Percentiles rank a stretch among this genome's conserved stretches.
Evolutionary conservation across 2,113 vertebrate genomes (phyloP).

Genomic region (Erythrocercus mccallii): DNA sequence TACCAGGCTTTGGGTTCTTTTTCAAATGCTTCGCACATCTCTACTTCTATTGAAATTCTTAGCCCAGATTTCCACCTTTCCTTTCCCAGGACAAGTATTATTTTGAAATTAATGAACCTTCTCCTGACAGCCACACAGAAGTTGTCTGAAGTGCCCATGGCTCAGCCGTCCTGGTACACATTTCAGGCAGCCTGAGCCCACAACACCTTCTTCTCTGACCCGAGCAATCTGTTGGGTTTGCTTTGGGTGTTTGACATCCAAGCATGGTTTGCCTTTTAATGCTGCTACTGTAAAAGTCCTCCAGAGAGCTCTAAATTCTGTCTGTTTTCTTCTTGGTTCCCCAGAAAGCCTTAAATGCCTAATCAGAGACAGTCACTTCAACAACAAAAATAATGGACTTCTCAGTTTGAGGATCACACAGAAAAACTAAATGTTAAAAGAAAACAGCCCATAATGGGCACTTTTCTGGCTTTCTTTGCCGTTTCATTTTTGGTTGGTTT

Average conservation of each 20-base stretch:
- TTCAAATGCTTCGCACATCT: background rate
- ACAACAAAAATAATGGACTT: background rate
- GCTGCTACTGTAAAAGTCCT: background rate
- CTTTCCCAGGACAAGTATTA: background rate
- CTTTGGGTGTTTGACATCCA: background rate
- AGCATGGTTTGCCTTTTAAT: background rate
- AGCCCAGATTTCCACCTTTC: background rate
- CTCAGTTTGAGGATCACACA: background rate
- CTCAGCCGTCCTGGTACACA: accelerated
- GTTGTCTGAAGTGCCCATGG: background rate
- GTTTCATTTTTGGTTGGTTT: background rate
- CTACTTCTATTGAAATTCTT: background rate
- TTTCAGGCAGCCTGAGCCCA: background rate
- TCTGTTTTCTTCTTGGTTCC: background rate
- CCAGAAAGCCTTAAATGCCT: background rate
- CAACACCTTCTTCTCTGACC: background rate
- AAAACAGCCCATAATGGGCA: background rate
- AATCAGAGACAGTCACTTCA: background rate
- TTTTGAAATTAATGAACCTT: background rate
- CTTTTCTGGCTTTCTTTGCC: background rate
- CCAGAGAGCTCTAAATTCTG: background rate
- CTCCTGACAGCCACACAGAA: background rate
- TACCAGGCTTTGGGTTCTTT: background rate
- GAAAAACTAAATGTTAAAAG: background rate
- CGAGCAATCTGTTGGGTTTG: background rate